Evolutionary conservation across 2,888 invertebrate genomes (phyloP).

Genomic region (Stenchaetothrips biformis): DNA sequence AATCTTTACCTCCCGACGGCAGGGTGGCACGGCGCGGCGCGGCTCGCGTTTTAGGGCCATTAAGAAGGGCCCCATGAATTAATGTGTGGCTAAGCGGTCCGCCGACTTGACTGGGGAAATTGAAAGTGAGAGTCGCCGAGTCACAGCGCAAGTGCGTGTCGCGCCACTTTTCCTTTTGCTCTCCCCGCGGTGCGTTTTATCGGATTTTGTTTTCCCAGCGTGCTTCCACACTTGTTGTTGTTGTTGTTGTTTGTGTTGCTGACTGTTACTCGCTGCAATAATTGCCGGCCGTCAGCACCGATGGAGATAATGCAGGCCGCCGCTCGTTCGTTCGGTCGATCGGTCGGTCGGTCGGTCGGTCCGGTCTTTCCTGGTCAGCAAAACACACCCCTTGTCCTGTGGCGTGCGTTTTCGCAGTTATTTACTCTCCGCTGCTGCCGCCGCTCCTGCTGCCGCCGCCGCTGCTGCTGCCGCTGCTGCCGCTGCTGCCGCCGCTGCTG

Average conservation of each 20-base stretch:
- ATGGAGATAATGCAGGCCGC: too few species aligned
- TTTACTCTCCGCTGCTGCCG: background rate
- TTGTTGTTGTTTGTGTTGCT: too few species aligned
- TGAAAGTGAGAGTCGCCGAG: background rate
- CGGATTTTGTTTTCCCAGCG: too few species aligned
- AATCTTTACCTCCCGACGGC: conserved; percentile 13
- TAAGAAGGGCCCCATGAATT: conserved; percentile 7
- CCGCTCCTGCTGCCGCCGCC: background rate
- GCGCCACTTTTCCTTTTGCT: background rate
- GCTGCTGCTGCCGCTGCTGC: background rate
- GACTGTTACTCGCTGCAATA: too few species aligned
- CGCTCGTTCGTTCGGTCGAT: too few species aligned
- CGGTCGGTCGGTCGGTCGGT: too few species aligned
- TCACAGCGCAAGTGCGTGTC: too few species aligned
- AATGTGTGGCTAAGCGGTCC: conserved; percentile 13
- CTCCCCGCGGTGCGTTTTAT: background rate
- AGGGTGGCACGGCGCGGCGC: background rate
- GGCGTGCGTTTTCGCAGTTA: background rate
- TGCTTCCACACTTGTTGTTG: too few species aligned
- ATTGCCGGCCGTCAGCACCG: too few species aligned
- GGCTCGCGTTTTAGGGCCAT: background rate
- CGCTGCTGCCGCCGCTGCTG: background rate
- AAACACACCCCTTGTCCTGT: too few species aligned
- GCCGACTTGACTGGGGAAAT: background rate
- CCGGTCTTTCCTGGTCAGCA: too few species aligned